Percentiles rank a stretch among this genome's conserved stretches.
Evolutionary conservation across 2,797 vertebrate genomes (phyloP).

Genomic region (Xiphorhynchus erythropygius): DNA sequence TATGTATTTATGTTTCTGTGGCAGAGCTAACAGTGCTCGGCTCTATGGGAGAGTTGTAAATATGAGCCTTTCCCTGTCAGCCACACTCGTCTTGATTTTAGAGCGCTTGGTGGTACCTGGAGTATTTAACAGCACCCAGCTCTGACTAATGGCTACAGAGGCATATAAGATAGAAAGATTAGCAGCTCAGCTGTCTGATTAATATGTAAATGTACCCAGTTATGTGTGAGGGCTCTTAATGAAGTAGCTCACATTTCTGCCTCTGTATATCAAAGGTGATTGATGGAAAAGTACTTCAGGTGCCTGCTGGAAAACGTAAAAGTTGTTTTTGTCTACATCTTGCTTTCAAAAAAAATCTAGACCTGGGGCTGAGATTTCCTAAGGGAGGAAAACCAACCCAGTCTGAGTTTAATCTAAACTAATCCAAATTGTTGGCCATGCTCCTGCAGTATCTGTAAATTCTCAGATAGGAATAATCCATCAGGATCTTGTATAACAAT

Average conservation of each 20-base stretch:
- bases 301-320: slow-evolving; percentile 42
- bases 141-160: slow-evolving; percentile 69
- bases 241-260: slow-evolving; percentile 72
- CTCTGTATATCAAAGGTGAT: slow-evolving; percentile 62
- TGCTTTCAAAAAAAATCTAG: background rate
- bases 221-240: slow-evolving; percentile 73
- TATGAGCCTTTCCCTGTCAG: slow-evolving; percentile 31
- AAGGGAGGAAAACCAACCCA: slow-evolving; percentile 26
- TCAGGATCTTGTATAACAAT: slow-evolving; percentile 52
- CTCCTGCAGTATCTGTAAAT: slow-evolving; percentile 63
- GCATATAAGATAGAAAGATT: slow-evolving; percentile 67
- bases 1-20: background rate
- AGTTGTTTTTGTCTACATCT: slow-evolving; percentile 22
- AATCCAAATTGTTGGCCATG: slow-evolving; percentile 54
- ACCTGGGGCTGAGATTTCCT: slow-evolving; percentile 42
- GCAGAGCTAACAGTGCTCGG: background rate
- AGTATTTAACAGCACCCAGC: slow-evolving; percentile 62
- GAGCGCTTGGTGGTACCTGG: slow-evolving; percentile 43
- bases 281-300: slow-evolving; percentile 64
- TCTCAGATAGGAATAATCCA: slow-evolving; percentile 59
- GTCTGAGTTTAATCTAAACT: slow-evolving; percentile 58
- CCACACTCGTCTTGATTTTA: slow-evolving; percentile 42
- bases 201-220: slow-evolving; percentile 77
- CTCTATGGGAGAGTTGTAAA: background rate
- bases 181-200: slow-evolving; percentile 75